Conservation (phyloP, 2,113 vertebrate species). For the Climacteris rufus region DNA sequence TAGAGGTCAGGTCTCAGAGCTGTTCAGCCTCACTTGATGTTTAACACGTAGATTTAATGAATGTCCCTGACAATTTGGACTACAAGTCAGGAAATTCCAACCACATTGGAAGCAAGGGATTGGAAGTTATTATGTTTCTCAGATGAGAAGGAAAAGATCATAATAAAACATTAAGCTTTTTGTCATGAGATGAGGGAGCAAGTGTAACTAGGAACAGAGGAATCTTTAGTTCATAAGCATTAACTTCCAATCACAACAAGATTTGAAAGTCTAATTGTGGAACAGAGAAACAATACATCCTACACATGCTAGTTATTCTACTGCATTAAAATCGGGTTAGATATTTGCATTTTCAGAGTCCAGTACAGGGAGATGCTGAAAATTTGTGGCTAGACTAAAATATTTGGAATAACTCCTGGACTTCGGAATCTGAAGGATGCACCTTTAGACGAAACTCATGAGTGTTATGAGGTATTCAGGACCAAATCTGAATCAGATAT, state of each 20-base stretch:
- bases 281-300: not conserved
- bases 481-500: not conserved
- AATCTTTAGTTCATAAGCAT: not conserved
- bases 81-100: not conserved
- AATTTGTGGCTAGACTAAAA: not conserved
- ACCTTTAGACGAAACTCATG: not conserved
- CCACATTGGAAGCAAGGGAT: not conserved
- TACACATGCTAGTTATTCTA: not conserved
- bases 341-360: not conserved
- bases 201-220: not conserved
- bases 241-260: not conserved
- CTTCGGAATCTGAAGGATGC: not conserved
- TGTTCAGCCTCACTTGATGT: slow-evolving; percentile 15
- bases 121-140: slow-evolving; percentile 2
- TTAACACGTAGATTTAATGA: slow-evolving; percentile 35
- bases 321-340: not conserved
- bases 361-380: not conserved
- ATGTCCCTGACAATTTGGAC: not conserved
- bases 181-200: not conserved
- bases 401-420: not conserved
- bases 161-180: not conserved
- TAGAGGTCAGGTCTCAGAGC: not conserved
- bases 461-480: not conserved
- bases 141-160: slow-evolving; percentile 14
- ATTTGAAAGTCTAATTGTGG: not conserved